Conservation (phyloP, 2,888 invertebrate species). For the Acrobasis consociella region DNA sequence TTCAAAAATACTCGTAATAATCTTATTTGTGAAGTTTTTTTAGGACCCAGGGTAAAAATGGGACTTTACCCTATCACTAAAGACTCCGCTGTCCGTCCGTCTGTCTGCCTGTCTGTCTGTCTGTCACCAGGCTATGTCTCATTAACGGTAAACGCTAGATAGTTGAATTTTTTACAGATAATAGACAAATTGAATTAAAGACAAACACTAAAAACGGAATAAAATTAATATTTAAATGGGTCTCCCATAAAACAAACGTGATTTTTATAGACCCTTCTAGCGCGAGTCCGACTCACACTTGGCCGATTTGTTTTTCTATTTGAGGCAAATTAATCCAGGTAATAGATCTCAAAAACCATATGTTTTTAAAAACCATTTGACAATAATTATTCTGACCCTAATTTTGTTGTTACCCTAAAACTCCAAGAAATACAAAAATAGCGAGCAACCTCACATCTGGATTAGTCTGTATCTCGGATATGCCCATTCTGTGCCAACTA, state of each 20-base stretch:
- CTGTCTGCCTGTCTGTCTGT: background rate
- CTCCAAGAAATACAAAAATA: slow-evolving; percentile 5
- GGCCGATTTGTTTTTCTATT: background rate
- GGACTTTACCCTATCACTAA: no score
- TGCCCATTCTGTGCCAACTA: slow-evolving; percentile 15
- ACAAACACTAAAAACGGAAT: no score
- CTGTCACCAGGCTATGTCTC: background rate
- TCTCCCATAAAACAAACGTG: no score
- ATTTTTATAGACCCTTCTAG: no score
- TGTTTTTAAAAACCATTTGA: background rate
- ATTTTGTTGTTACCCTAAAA: background rate
- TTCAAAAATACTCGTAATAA: no score
- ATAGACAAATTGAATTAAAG: no score
- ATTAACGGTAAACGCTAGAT: no score
- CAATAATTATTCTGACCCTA: background rate
- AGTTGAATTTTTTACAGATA: no score
- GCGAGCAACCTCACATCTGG: background rate
- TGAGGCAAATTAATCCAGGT: background rate
- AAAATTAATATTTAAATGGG: no score
- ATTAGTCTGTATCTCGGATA: slow-evolving; percentile 18
- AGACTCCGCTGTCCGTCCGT: no score
- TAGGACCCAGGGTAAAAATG: no score
- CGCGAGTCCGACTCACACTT: no score
- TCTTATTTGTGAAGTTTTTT: background rate
- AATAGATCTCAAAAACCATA: background rate